phyloP scores from a whole-genome alignment of 2,888 invertebrate species.

The Epiblema foenella region DNA sequence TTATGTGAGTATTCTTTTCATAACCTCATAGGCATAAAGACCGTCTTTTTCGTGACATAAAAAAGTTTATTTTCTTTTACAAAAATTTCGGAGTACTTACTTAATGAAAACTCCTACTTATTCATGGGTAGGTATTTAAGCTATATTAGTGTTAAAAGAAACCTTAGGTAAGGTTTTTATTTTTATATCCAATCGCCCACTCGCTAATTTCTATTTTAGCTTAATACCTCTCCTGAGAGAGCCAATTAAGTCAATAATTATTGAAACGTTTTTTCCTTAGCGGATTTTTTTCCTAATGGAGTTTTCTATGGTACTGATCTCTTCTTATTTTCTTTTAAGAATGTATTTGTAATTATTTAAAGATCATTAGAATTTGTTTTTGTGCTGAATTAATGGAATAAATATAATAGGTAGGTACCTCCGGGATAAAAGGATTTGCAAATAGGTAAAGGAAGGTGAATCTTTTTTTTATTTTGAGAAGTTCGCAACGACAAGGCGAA shows the following conservation, averaged over 20 bases:
- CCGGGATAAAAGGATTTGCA: background rate
- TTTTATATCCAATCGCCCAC: background rate
- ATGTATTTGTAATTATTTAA: background rate
- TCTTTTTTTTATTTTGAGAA: background rate
- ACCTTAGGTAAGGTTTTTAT: background rate
- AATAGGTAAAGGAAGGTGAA: background rate
- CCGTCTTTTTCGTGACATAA: background rate
- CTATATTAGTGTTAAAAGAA: background rate
- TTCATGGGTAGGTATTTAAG: background rate
- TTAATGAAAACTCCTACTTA: too few species aligned
- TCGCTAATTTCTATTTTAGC: slow-evolving; percentile 5
- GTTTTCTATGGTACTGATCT: background rate
- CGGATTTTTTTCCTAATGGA: background rate
- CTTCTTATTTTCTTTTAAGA: background rate
- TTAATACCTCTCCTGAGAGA: slow-evolving; percentile 1
- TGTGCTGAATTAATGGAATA: background rate
- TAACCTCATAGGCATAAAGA: too few species aligned
- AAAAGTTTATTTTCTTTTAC: too few species aligned
- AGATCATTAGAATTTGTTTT: background rate
- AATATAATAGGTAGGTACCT: background rate
- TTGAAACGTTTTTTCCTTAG: background rate
- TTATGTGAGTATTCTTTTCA: too few species aligned
- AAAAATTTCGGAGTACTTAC: too few species aligned
- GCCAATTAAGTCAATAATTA: slow-evolving; percentile 12
- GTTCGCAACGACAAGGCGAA: background rate